Conservation (phyloP, 2,888 invertebrate species). For the Macaria liturata region DNA sequence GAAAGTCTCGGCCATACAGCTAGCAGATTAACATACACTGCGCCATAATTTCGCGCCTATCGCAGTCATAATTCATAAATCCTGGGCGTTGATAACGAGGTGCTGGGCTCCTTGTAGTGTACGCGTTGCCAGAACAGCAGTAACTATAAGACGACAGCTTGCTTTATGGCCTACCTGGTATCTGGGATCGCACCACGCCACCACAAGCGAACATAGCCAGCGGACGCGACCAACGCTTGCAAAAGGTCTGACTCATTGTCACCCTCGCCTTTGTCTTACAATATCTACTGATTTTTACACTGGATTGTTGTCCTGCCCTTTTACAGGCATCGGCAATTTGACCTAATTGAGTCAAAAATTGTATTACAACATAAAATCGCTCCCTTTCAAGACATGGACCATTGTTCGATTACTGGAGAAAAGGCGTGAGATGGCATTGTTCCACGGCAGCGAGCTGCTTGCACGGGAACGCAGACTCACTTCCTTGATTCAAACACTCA, state of each 20-base stretch:
- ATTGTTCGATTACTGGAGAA: conserved; percentile 32
- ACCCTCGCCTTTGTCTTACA: conserved; percentile 32
- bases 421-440: conserved; percentile 55
- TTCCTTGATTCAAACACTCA: conserved; percentile 43
- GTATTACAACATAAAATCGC: conserved; percentile 3
- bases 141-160: conserved; percentile 61
- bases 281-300: conserved; percentile 3
- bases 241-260: conserved; percentile 19
- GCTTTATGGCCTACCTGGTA: conserved; percentile 66
- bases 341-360: conserved; percentile 12
- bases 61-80: conserved; percentile 30
- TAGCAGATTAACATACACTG: conserved; percentile 2
- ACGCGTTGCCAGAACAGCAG: conserved; percentile 34
- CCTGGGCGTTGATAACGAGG: conserved; percentile 33
- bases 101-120: conserved; percentile 27
- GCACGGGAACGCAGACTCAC: conserved; percentile 44
- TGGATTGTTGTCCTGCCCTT: conserved; percentile 5
- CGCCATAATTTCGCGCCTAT: conserved; percentile 23
- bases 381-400: conserved; percentile 22
- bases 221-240: conserved; percentile 15
- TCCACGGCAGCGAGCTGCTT: conserved; percentile 45
- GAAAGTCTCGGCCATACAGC: too few relatives aligned
- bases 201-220: conserved; percentile 24
- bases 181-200: conserved; percentile 60
- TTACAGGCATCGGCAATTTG: conserved; percentile 10